Percentiles rank a stretch among this genome's conserved stretches.
Evolutionary conservation across 2,888 invertebrate species (phyloP).

Genomic region (Pristionchus arcanus): DNA sequence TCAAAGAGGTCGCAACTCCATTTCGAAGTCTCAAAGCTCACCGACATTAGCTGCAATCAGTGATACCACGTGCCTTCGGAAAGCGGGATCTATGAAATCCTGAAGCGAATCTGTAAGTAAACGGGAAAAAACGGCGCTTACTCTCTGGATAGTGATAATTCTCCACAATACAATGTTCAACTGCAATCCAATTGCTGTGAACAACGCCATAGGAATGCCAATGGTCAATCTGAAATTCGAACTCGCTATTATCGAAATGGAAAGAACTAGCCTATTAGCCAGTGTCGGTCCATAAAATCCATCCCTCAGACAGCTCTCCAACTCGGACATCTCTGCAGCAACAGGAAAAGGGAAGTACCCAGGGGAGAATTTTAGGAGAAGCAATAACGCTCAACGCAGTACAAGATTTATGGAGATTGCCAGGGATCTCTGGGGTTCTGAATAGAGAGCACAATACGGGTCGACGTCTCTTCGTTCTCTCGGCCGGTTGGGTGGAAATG

Average conservation of each 20-base stretch:
- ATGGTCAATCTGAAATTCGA: background rate
- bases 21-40: background rate
- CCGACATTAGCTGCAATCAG: conserved; percentile 33
- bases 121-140: background rate
- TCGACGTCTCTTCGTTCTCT: too few relatives aligned
- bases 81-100: conserved; percentile 23
- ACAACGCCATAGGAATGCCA: background rate
- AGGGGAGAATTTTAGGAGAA: too few relatives aligned
- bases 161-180: conserved; percentile 30
- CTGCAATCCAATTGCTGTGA: background rate
- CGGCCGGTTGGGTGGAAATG: too few relatives aligned
- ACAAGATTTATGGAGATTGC: background rate
- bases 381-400: background rate
- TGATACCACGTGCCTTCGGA: background rate
- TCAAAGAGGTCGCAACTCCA: background rate
- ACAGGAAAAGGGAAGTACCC: background rate
- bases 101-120: background rate
- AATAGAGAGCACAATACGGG: too few relatives aligned
- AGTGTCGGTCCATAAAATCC: conserved; percentile 29
- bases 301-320: background rate
- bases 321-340: background rate
- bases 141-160: conserved; percentile 17
- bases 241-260: background rate
- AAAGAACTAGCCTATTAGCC: background rate
- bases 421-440: background rate